These are phyloP conservation scores for Tinea pellionella DNA, from an alignment of 2,888 invertebrate species.

Conservation along the genomic window DNA sequence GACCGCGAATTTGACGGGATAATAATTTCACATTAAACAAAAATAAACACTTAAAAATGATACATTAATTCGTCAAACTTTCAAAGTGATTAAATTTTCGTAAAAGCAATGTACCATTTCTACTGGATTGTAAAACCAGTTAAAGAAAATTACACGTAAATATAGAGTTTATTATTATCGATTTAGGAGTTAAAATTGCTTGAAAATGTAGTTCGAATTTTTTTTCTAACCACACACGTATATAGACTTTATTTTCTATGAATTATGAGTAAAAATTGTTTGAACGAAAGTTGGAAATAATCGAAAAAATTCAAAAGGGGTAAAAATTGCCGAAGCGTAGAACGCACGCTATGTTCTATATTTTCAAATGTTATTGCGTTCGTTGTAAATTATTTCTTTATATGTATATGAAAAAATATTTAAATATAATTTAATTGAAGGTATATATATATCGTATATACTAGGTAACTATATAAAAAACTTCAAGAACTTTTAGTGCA, in stretches of 20 bases:
- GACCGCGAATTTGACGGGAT: too few species aligned
- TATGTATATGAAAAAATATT: too few species aligned
- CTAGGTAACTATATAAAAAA: too few species aligned
- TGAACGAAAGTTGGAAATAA: background rate
- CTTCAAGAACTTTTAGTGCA: too few species aligned
- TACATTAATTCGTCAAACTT: background rate
- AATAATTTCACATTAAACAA: too few species aligned
- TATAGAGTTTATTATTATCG: background rate
- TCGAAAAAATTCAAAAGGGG: slow-evolving; percentile 1
- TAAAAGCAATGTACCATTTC: background rate
- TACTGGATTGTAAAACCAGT: background rate
- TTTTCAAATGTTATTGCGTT: too few species aligned
- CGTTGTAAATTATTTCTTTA: too few species aligned
- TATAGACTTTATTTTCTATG: background rate
- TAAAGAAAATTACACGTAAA: background rate
- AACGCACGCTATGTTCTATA: background rate
- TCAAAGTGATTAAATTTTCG: background rate
- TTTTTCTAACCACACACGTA: background rate
- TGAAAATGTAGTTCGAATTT: background rate
- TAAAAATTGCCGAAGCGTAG: background rate
- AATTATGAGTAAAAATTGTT: background rate
- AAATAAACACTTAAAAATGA: background rate
- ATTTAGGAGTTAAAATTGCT: background rate
- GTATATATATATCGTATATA: too few species aligned
- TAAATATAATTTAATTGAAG: too few species aligned